Conservation (phyloP, 2,888 invertebrate genomes). For the Onthophagus sagittarius region DNA sequence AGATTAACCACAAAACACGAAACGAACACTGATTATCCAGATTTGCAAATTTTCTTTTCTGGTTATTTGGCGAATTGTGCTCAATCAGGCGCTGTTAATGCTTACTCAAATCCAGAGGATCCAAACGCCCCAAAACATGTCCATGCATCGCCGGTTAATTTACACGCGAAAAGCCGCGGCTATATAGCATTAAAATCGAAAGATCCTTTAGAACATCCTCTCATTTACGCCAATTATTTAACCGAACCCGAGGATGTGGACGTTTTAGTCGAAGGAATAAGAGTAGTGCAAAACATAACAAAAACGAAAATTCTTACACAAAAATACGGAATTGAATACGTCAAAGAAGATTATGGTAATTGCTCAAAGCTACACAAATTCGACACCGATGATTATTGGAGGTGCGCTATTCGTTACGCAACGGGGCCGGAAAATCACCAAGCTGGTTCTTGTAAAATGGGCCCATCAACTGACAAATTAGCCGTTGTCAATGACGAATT, state of each 20-base stretch:
- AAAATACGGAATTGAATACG: conserved; percentile 56
- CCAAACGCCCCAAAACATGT: conserved; percentile 42
- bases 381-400: conserved; percentile 69
- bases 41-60: conserved; percentile 64
- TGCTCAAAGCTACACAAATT: conserved; percentile 49
- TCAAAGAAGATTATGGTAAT: conserved; percentile 50
- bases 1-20: conserved; percentile 59
- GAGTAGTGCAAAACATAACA: conserved; percentile 55
- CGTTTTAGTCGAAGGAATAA: conserved; percentile 61
- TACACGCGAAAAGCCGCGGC: conserved; percentile 66
- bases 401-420: conserved; percentile 64
- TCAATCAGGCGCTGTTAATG: conserved; percentile 50
- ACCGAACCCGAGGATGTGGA: conserved; percentile 61
- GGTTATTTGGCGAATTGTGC: conserved; percentile 63
- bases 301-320: conserved; percentile 56
- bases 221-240: conserved; percentile 77
- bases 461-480: conserved; percentile 63
- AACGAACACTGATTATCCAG: conserved; percentile 58
- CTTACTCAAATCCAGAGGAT: conserved; percentile 42
- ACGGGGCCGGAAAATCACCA: conserved; percentile 83
- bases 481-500: conserved; percentile 72
- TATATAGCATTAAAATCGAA: conserved; percentile 59
- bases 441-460: conserved; percentile 81
- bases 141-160: conserved; percentile 56
- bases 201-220: conserved; percentile 66